Evolutionary conservation across 1,140 invertebrate genomes (phyloP).

Genomic region (Steinernema khuongi): DNA sequence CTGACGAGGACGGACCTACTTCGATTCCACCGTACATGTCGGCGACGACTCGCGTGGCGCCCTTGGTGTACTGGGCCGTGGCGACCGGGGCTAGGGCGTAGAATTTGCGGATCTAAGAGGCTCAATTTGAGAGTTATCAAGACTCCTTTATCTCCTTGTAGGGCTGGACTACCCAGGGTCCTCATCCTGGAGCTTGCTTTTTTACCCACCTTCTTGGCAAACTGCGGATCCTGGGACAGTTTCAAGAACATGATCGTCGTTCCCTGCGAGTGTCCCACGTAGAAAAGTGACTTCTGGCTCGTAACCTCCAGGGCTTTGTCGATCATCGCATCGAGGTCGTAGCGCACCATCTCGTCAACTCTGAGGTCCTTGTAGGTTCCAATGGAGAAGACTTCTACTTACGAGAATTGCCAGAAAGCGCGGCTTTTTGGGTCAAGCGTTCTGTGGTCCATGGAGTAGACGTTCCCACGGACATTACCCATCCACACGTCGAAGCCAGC

Average conservation of each 20-base stretch:
- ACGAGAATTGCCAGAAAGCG: constrained; percentile 57
- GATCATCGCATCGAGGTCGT: constrained; percentile 69
- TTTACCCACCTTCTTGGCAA: constrained; percentile 34
- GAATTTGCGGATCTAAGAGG: constrained; percentile 41
- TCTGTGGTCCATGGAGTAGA: constrained; percentile 65
- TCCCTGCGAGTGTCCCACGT: constrained; percentile 63
- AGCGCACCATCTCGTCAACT: constrained; percentile 73
- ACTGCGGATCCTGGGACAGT: constrained; percentile 44
- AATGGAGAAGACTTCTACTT: background rate
- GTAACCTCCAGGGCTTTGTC: constrained; percentile 65
- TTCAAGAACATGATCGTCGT: constrained; percentile 60
- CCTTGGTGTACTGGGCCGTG: constrained; percentile 31
- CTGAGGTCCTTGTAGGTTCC: constrained; percentile 56
- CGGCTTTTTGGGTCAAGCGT: constrained; percentile 35
- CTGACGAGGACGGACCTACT: constrained; percentile 11
- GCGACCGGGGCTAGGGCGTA: constrained; percentile 39
- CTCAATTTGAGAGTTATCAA: background rate
- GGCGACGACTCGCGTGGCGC: constrained; percentile 20
- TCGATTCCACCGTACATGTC: constrained; percentile 20
- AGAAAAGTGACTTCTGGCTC: constrained; percentile 52
- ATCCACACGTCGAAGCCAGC: constrained; percentile 73
- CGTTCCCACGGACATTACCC: constrained; percentile 68
- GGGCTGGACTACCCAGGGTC: too few species aligned
- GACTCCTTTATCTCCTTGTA: too few species aligned
- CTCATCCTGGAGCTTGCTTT: too few species aligned